Evolutionary conservation across 2,888 invertebrate species (phyloP).

Genomic region (Lycocerus yunnanus): DNA sequence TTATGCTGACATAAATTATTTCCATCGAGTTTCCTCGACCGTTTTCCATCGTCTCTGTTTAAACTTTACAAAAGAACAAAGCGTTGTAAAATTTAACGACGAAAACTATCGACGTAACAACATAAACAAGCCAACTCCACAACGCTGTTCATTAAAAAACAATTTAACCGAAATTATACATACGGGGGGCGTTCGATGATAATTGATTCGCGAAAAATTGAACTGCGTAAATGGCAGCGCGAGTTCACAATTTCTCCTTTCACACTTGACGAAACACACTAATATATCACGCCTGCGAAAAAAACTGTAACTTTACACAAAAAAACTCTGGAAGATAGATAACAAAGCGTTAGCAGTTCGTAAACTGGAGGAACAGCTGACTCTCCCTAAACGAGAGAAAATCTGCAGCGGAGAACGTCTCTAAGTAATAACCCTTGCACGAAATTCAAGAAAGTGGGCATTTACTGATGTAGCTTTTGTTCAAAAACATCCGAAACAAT

Average conservation of each 20-base stretch:
- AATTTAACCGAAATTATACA: neutral
- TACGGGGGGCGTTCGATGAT: neutral
- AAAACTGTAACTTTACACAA: conserved; percentile 14
- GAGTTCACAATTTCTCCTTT: conserved; percentile 23
- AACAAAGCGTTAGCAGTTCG: conserved; percentile 24
- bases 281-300: conserved; percentile 21
- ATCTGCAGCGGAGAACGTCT: conserved; percentile 21
- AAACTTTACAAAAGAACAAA: conserved; percentile 1
- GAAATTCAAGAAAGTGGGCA: conserved; percentile 20
- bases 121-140: neutral
- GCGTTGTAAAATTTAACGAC: neutral
- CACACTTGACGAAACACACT: conserved; percentile 20
- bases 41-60: neutral
- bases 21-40: neutral
- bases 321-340: conserved; percentile 19
- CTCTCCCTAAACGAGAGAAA: conserved; percentile 17
- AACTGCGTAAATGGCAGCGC: too few relatives aligned
- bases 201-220: too few relatives aligned
- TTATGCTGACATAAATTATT: conserved; percentile 4
- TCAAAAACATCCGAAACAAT: conserved; percentile 11
- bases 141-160: neutral
- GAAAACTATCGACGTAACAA: neutral
- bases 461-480: conserved; percentile 22
- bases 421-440: conserved; percentile 27
- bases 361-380: conserved; percentile 29